Evolutionary conservation across 2,113 vertebrate genomes (phyloP).

Genomic region (Catharus bicknelli): DNA sequence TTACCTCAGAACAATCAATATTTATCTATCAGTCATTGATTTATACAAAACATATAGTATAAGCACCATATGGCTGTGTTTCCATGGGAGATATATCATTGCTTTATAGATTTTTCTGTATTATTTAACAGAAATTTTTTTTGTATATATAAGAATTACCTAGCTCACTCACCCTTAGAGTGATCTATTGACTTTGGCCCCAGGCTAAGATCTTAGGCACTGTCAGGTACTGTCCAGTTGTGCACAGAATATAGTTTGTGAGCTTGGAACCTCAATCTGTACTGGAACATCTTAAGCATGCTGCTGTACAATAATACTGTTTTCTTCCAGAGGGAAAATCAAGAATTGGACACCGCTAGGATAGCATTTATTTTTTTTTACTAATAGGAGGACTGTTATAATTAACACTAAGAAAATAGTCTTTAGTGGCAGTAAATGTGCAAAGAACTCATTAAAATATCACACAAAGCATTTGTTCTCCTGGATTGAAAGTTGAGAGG

Average conservation of each 20-base stretch:
- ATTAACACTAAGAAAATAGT: conserved; percentile 16
- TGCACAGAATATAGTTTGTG: neutral
- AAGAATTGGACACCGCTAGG: neutral
- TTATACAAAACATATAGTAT: neutral
- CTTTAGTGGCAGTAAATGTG: neutral
- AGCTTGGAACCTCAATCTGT: conserved; percentile 1
- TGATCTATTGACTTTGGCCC: neutral
- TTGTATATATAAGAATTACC: neutral
- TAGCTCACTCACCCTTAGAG: neutral
- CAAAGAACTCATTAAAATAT: conserved; percentile 12
- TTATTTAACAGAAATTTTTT: neutral
- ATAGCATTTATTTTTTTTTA: conserved; percentile 6
- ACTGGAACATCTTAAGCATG: neutral
- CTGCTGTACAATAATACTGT: neutral
- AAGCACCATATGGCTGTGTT: neutral
- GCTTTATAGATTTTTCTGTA: neutral
- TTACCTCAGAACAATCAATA: neutral
- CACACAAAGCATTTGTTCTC: conserved; percentile 1
- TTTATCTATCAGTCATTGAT: neutral
- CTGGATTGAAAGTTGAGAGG: neutral
- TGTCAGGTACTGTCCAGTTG: neutral
- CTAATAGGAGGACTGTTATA: neutral
- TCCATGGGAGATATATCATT: neutral
- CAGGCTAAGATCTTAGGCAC: neutral
- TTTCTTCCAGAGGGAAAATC: neutral